Percentiles rank a stretch among this genome's conserved stretches.
Evolutionary conservation across 2,797 vertebrate genomes (phyloP).

Genomic region (Hipposideros larvatus): DNA sequence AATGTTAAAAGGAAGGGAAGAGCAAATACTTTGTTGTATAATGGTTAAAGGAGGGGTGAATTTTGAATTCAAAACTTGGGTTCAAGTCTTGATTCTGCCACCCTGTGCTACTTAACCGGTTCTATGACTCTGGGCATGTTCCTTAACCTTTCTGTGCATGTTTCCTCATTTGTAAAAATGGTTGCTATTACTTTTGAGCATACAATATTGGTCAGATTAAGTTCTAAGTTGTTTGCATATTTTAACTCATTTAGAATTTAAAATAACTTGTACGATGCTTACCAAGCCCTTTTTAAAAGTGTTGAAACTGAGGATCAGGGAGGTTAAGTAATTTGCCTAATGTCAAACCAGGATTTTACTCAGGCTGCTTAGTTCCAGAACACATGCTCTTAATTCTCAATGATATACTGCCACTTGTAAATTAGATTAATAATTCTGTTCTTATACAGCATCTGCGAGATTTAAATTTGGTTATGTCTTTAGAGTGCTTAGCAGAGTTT

Average conservation of each 20-base stretch:
- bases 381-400: conserved; percentile 24
- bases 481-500: background rate
- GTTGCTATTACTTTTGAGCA: background rate
- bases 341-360: background rate
- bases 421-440: background rate
- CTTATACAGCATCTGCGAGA: background rate
- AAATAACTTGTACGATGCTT: background rate
- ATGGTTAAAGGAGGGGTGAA: background rate
- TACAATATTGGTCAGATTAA: background rate
- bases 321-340: background rate
- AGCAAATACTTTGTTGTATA: background rate
- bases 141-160: background rate
- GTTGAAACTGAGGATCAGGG: background rate
- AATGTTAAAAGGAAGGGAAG: background rate
- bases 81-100: background rate
- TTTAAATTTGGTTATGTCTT: conserved; percentile 44
- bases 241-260: conserved; percentile 8
- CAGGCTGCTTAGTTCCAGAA: background rate
- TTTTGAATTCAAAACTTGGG: background rate
- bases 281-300: background rate
- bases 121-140: background rate
- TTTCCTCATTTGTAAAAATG: background rate
- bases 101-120: background rate
- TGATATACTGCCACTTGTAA: background rate
- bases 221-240: background rate